Conservation (phyloP, 2,113 vertebrate species). For the Zonotrichia leucophrys region DNA sequence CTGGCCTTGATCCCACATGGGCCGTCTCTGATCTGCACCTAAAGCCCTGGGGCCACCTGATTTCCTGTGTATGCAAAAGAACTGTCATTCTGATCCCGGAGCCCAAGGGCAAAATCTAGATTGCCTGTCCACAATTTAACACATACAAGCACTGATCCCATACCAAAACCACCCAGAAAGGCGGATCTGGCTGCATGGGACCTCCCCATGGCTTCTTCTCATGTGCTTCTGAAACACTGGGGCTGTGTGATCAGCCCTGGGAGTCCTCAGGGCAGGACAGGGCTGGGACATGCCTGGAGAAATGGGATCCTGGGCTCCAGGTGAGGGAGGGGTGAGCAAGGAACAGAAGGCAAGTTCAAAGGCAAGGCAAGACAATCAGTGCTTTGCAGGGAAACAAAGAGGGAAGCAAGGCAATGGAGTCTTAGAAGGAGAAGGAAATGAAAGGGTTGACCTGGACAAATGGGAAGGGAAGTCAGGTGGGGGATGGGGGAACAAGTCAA, state of each 20-base stretch:
- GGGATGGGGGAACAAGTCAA: not conserved
- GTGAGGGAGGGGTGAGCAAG: not conserved
- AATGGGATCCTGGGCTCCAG: not conserved
- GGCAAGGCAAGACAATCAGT: not conserved
- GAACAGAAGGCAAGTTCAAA: not conserved
- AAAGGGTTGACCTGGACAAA: not conserved
- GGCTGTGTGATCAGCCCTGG: not conserved
- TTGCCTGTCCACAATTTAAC: not conserved
- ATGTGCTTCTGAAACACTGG: not conserved
- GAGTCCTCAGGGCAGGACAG: not conserved
- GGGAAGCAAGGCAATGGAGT: not conserved
- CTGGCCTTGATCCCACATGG: not conserved
- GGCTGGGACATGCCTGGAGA: not conserved
- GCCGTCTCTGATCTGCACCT: not conserved
- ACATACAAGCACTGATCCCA: not conserved
- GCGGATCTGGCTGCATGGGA: not conserved
- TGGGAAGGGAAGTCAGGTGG: not conserved
- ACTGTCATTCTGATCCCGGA: not conserved
- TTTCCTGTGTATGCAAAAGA: not conserved
- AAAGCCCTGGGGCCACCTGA: not conserved
- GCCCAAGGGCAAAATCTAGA: not conserved
- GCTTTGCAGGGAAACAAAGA: not conserved
- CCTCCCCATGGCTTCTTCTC: not conserved
- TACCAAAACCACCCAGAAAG: not conserved
- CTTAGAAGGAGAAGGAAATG: not conserved